Percentiles rank a stretch among this genome's conserved stretches.
These are phyloP conservation scores for Incurvaria masculella DNA, from an alignment of 2,888 invertebrate species.

Conservation along the genomic window DNA sequence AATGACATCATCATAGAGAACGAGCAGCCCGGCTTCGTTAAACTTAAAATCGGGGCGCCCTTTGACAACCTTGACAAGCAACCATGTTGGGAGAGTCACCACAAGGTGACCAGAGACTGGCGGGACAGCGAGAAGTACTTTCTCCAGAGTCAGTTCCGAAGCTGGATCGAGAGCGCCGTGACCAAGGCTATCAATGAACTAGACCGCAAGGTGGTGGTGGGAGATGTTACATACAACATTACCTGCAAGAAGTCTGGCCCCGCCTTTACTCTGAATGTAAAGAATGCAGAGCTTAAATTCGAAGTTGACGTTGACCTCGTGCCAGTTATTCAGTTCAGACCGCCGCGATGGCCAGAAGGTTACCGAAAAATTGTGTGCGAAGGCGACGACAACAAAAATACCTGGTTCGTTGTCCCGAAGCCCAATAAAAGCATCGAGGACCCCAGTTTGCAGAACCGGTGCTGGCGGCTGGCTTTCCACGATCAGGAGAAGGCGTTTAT, in stretches of 20 bases:
- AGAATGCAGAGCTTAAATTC: slow-evolving; percentile 26
- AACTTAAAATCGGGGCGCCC: slow-evolving; percentile 32
- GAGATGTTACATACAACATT: slow-evolving; percentile 29
- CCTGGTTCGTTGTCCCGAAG: slow-evolving; percentile 54
- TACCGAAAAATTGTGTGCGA: slow-evolving; percentile 26
- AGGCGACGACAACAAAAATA: neutral
- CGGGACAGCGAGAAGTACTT: slow-evolving; percentile 43
- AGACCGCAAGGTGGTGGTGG: slow-evolving; percentile 26
- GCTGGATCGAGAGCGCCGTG: slow-evolving; percentile 53
- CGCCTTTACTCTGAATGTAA: slow-evolving; percentile 51
- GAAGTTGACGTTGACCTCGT: slow-evolving; percentile 51
- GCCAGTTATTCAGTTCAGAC: slow-evolving; percentile 46
- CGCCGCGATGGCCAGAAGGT: slow-evolving; percentile 38
- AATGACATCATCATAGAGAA: slow-evolving; percentile 36
- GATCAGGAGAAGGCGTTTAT: slow-evolving; percentile 51
- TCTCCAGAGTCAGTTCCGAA: slow-evolving; percentile 44
- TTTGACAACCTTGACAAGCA: slow-evolving; percentile 38
- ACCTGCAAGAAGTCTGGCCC: slow-evolving; percentile 46
- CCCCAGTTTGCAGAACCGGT: slow-evolving; percentile 24
- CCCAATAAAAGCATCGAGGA: slow-evolving; percentile 30
- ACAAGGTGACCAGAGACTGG: slow-evolving; percentile 39
- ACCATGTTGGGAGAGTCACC: slow-evolving; percentile 33
- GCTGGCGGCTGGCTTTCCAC: slow-evolving; percentile 59
- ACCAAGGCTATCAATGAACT: slow-evolving; percentile 39
- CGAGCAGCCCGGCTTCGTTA: slow-evolving; percentile 45